Base-by-base conservation (phyloP, 2,888 invertebrate genomes). In the Parasteatoda lunata region DNA sequence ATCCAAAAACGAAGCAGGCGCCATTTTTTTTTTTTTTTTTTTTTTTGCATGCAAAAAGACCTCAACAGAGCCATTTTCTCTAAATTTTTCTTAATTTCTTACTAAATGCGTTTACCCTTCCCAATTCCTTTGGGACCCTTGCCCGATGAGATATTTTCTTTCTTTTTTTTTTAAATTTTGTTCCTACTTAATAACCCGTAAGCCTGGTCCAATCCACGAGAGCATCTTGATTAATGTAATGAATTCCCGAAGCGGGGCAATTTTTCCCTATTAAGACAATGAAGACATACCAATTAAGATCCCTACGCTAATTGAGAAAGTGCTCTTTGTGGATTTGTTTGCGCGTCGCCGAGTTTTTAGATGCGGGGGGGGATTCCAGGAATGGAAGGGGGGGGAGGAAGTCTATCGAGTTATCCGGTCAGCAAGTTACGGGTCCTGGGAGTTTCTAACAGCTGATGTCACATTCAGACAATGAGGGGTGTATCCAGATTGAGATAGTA, bases 201-300 rank as follows among this genome's bases (percentile, higher is more conserved):
- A 49, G 47, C 75, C 5, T 6, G 8, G 64, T 7, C 9, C 71
- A 79, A 71, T 79, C 70, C 79, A 81, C 59, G 59, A 13, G 64
- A 68, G 52, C 52, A 7, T n/a, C 72, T 71, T 85, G 84, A 85
- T 85, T 85, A 85, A 85, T 85, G 84, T 85, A 85, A 85, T 79
- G 84, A 85, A 79, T 68, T 30, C 72, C 65, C 9, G 52, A 76
- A 59, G 79, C 49, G 64, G 75, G 79, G 75, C 79, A 75, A 79
- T 85, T 85, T 85, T 85, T 85, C 84, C 73, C 72, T 64, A 85
- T 85, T 85, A 85, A 85, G 75, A 85, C 84, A 85, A 85, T 79
- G 84, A 79, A 70, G 84, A 85, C 73, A 78, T 64, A 64, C 49
- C 84, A 85, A 85, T 85, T 85, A 85, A 85, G 84, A 85, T 85